These are phyloP conservation scores for Caenorhabditis inopinata DNA, from an alignment of 1,140 invertebrate genomes.

Conservation along the genomic window DNA sequence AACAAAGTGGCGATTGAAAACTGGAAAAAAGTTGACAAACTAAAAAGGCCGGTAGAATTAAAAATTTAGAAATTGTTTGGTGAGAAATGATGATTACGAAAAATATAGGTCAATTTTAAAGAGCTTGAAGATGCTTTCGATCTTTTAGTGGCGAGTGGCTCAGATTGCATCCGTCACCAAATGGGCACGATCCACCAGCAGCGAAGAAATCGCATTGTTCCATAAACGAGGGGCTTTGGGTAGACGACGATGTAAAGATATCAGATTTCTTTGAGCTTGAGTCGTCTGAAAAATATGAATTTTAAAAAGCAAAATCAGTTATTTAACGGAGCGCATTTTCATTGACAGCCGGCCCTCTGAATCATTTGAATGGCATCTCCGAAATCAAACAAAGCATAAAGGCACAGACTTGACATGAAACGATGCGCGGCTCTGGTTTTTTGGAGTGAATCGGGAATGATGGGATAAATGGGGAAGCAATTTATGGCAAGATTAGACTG, in stretches of 20 bases:
- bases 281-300: neutral
- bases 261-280: neutral
- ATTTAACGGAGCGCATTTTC: too few species aligned
- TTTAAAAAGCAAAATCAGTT: too few species aligned
- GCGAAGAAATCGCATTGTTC: slow-evolving; percentile 27
- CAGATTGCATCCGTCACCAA: slow-evolving; percentile 21
- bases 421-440: too few species aligned
- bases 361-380: too few species aligned
- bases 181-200: slow-evolving; percentile 12
- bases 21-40: neutral
- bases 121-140: neutral
- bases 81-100: slow-evolving; percentile 20
- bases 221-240: neutral
- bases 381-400: too few species aligned
- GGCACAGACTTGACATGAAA: too few species aligned
- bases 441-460: too few species aligned
- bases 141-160: neutral
- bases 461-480: too few species aligned
- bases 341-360: too few species aligned
- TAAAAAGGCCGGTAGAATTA: neutral
- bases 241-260: neutral
- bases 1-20: neutral
- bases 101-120: neutral
- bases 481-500: too few species aligned
- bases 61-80: neutral